Conservation (phyloP, 2,113 vertebrate genomes). For the Hippocampus comes region DNA sequence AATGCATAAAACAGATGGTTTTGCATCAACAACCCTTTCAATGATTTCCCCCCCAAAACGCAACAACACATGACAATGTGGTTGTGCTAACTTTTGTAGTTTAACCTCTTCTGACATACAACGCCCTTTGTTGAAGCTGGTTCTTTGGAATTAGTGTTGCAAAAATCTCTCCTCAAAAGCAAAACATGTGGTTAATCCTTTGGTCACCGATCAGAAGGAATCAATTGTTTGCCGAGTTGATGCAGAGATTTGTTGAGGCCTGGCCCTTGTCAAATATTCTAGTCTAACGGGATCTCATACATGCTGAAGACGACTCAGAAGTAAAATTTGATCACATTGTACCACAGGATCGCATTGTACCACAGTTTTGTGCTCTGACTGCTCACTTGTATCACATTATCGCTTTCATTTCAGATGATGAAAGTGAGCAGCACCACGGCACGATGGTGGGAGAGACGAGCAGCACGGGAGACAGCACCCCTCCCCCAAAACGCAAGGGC, state of each 20-base stretch:
- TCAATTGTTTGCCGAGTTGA: neutral
- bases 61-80: no score
- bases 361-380: neutral
- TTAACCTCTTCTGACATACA: no score
- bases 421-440: slow-evolving; percentile 78
- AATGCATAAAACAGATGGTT: no score
- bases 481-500: slow-evolving; percentile 91
- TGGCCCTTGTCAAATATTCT: neutral
- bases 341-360: neutral
- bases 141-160: no score
- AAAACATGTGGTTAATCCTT: no score
- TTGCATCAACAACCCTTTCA: no score
- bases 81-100: no score
- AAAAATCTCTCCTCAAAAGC: no score
- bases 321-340: neutral
- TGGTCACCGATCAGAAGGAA: neutral
- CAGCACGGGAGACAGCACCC: slow-evolving; percentile 81
- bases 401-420: slow-evolving; percentile 69
- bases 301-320: neutral
- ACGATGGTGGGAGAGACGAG: slow-evolving; percentile 79
- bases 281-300: neutral
- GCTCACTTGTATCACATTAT: neutral
- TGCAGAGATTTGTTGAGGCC: neutral
- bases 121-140: no score
- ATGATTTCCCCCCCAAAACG: no score